These are phyloP conservation scores for Halyomorpha halys DNA, from an alignment of 1,140 invertebrate species.

Conservation along the genomic window DNA sequence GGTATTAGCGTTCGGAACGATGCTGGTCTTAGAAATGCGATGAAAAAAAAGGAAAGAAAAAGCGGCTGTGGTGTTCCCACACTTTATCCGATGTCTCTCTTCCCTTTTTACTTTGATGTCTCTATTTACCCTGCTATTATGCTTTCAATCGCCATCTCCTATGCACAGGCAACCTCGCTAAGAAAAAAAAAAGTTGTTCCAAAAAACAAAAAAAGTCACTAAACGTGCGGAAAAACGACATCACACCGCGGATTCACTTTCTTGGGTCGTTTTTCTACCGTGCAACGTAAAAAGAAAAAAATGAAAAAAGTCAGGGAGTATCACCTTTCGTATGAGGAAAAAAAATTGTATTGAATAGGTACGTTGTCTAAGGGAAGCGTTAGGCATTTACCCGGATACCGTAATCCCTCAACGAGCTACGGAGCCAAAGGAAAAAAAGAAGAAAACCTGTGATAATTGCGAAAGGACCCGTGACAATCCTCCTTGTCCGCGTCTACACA, in stretches of 20 bases:
- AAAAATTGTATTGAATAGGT: not conserved
- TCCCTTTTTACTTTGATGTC: no score
- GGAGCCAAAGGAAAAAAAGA: not conserved
- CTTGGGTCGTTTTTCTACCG: not conserved
- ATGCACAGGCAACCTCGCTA: no score
- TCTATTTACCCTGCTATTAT: no score
- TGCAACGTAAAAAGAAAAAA: not conserved
- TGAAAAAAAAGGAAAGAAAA: no score
- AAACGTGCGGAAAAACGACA: no score
- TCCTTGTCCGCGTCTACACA: not conserved
- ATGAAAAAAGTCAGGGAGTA: not conserved
- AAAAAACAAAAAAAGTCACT: no score
- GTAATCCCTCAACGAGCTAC: not conserved
- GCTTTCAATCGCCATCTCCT: no score
- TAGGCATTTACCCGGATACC: slow-evolving; percentile 11
- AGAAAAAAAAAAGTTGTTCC: no score
- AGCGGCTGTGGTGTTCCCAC: no score
- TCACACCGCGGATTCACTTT: not conserved
- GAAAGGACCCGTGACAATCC: slow-evolving; percentile 11
- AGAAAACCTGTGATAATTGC: slow-evolving; percentile 17
- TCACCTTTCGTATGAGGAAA: not conserved
- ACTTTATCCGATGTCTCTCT: no score
- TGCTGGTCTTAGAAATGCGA: no score
- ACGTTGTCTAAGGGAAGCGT: slow-evolving; percentile 5
- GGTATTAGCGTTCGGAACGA: no score